phyloP scores from a whole-genome alignment of 2,113 vertebrate species.

The Fulmarus glacialis region DNA sequence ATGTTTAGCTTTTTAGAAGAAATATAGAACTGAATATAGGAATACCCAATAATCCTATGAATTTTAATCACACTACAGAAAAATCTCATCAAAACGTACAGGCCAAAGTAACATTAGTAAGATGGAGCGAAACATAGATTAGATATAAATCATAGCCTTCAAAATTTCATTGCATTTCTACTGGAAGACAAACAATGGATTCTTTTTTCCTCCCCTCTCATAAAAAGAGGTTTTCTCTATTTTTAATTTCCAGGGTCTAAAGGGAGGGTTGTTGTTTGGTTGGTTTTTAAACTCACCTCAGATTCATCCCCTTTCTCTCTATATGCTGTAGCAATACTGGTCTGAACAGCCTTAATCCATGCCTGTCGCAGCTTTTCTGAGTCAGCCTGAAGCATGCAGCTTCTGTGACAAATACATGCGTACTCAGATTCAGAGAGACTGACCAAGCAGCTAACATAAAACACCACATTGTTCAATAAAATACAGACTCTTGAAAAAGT shows the following conservation, averaged over 20 bases:
- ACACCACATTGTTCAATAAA: not conserved
- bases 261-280: fast-evolving
- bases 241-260: not conserved
- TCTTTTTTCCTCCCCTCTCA: not conserved
- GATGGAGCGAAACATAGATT: not conserved
- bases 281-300: constrained; percentile 76
- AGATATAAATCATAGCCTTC: not conserved
- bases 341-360: constrained; percentile 97
- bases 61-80: not conserved
- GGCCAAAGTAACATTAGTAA: not conserved
- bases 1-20: not conserved
- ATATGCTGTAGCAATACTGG: constrained; percentile 97
- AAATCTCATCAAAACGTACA: not conserved
- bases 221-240: not conserved
- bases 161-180: not conserved
- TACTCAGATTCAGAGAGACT: not conserved
- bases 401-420: constrained; percentile 74
- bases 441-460: not conserved
- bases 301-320: constrained; percentile 90
- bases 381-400: constrained; percentile 97
- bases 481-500: not conserved
- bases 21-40: not conserved
- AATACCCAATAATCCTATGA: not conserved
- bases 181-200: not conserved
- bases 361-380: constrained; percentile 94